Evolutionary conservation across 2,797 vertebrate species (phyloP).

Genomic region (Danio choprae): DNA sequence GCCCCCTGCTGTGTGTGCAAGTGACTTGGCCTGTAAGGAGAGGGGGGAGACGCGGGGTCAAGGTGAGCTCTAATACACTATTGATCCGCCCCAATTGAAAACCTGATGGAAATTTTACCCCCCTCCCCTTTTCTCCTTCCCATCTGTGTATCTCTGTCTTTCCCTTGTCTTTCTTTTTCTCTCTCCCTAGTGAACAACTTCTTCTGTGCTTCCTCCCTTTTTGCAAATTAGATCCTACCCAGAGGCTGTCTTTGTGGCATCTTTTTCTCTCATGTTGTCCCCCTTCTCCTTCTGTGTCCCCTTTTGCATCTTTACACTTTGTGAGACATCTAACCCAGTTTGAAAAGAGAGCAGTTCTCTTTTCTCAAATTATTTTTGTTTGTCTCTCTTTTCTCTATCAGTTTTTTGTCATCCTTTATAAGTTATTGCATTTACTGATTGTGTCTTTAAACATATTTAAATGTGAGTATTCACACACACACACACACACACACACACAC

Average conservation of each 20-base stretch:
- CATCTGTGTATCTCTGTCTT: slow-evolving; percentile 60
- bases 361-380: slow-evolving; percentile 4
- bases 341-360: background rate
- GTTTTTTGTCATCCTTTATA: slow-evolving; percentile 37
- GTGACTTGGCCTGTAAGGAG: slow-evolving; percentile 80
- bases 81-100: slow-evolving; percentile 89
- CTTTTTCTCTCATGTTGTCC: slow-evolving; percentile 50
- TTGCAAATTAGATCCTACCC: slow-evolving; percentile 59
- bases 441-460: slow-evolving; percentile 60
- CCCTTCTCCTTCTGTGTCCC: slow-evolving; percentile 62
- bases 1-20: slow-evolving; percentile 82
- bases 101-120: slow-evolving; percentile 88
- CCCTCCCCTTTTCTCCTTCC: slow-evolving; percentile 54
- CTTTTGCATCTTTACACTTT: slow-evolving; percentile 42
- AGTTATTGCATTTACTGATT: slow-evolving; percentile 57
- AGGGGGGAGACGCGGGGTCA: slow-evolving; percentile 82
- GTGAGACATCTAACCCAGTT: slow-evolving; percentile 18
- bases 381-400: slow-evolving; percentile 28
- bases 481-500: no score
- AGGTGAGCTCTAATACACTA: slow-evolving; percentile 90
- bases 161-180: slow-evolving; percentile 56
- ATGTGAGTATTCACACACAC: no score
- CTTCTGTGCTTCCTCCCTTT: slow-evolving; percentile 52
- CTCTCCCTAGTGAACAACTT: slow-evolving; percentile 55
- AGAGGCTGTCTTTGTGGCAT: slow-evolving; percentile 53